Evolutionary conservation across 2,888 invertebrate genomes (phyloP).

Genomic region (Zonitis immaculata): DNA sequence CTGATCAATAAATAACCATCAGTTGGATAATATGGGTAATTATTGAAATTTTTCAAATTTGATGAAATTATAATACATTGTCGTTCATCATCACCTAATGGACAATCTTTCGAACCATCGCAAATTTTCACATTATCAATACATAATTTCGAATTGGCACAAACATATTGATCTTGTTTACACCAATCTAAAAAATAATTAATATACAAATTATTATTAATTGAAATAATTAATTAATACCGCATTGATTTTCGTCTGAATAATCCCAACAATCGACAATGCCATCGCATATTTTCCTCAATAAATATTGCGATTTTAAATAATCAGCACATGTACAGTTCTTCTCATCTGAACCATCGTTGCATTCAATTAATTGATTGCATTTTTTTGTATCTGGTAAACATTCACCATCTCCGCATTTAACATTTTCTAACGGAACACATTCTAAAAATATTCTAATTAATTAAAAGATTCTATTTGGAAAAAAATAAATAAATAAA

Average conservation of each 20-base stretch:
- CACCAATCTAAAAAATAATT: constrained; percentile 63
- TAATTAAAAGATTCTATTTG: constrained; percentile 2
- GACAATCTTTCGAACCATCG: constrained; percentile 67
- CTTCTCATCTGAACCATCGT: constrained; percentile 65
- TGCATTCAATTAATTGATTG: constrained; percentile 66
- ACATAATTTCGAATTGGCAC: constrained; percentile 67
- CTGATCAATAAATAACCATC: constrained; percentile 69
- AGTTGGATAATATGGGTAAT: constrained; percentile 56
- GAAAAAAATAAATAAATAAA: constrained; percentile 6
- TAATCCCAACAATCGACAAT: constrained; percentile 76
- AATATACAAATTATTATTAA: neutral
- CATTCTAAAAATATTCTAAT: constrained; percentile 22
- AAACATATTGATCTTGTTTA: constrained; percentile 65
- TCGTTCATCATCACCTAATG: constrained; percentile 70
- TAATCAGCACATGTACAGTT: constrained; percentile 74
- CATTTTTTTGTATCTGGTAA: constrained; percentile 62
- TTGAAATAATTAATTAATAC: constrained; percentile 52
- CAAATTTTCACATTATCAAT: constrained; percentile 63
- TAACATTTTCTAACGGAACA: constrained; percentile 43
- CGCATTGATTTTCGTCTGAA: constrained; percentile 71
- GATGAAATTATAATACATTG: constrained; percentile 63
- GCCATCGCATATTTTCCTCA: constrained; percentile 74
- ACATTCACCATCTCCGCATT: constrained; percentile 62
- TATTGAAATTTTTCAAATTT: constrained; percentile 52
- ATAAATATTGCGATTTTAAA: constrained; percentile 62